phyloP scores from a whole-genome alignment of 2,888 invertebrate genomes.

The Tetragonisca angustula region DNA sequence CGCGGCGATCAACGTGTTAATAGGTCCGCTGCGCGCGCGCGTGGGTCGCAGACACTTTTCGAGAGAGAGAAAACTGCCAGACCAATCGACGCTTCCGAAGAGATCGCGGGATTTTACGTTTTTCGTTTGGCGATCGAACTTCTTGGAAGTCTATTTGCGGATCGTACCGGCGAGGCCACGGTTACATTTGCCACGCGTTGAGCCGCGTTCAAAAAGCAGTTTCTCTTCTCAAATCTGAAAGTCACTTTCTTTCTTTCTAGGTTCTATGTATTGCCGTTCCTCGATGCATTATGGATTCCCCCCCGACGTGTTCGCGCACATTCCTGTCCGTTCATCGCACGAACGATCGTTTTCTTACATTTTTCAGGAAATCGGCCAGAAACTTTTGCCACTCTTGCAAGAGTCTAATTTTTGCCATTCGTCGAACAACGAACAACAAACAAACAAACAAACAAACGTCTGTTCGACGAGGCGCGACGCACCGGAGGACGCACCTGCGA shows the following conservation, averaged over 20 bases:
- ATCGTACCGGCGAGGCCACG: not conserved
- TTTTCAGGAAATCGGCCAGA: not conserved
- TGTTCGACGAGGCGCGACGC: conserved; percentile 9
- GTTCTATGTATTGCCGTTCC: not conserved
- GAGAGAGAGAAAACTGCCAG: not conserved
- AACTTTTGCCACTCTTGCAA: too few species aligned
- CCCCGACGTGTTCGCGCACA: not conserved
- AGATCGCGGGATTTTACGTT: not conserved
- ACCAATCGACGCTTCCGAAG: not conserved
- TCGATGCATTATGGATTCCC: not conserved
- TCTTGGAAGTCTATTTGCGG: conserved; percentile 4
- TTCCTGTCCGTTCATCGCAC: not conserved
- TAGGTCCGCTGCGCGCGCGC: not conserved
- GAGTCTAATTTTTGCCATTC: not conserved
- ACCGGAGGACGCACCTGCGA: conserved; percentile 55
- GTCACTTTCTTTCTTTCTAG: not conserved
- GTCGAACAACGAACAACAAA: too few species aligned
- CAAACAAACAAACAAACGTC: not conserved
- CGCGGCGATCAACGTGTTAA: not conserved
- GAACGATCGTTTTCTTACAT: not conserved
- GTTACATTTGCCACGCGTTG: not conserved
- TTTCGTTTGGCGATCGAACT: not conserved
- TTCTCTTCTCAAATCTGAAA: not conserved
- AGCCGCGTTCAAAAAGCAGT: not conserved
- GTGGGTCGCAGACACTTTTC: not conserved